Percentiles rank a stretch among this genome's conserved stretches.
These are phyloP conservation scores for Podilymbus podiceps DNA, from an alignment of 2,113 vertebrate species.

Conservation along the genomic window DNA sequence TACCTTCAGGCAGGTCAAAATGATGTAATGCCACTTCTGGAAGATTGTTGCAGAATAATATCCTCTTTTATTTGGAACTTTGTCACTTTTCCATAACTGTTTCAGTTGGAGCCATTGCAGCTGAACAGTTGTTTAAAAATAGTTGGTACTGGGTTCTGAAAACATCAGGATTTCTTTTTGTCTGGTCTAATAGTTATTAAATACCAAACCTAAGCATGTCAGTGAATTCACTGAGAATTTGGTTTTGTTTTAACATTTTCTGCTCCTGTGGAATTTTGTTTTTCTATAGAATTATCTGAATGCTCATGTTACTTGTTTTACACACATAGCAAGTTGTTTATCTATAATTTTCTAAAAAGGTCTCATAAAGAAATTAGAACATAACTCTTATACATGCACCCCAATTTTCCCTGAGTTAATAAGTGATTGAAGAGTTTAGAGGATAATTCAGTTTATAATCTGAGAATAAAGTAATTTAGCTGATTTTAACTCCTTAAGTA, in stretches of 20 bases:
- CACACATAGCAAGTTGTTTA: accelerated
- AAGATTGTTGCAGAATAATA: not conserved
- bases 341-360: not conserved
- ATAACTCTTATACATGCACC: not conserved
- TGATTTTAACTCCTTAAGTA: not conserved
- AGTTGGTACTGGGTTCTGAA: not conserved
- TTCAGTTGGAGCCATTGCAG: not conserved
- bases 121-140: not conserved
- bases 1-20: not conserved
- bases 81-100: not conserved
- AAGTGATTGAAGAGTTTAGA: not conserved
- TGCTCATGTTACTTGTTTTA: not conserved
- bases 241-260: not conserved
- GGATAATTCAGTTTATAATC: not conserved
- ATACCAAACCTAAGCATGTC: not conserved
- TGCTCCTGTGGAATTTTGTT: not conserved
- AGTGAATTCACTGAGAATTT: not conserved
- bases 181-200: not conserved
- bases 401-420: not conserved
- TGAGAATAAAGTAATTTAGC: not conserved
- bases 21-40: not conserved
- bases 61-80: not conserved
- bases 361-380: not conserved
- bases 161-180: not conserved
- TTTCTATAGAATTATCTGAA: not conserved